Evolutionary conservation across 2,797 vertebrate genomes (phyloP).

Genomic region (Tauraco hartlaubi): DNA sequence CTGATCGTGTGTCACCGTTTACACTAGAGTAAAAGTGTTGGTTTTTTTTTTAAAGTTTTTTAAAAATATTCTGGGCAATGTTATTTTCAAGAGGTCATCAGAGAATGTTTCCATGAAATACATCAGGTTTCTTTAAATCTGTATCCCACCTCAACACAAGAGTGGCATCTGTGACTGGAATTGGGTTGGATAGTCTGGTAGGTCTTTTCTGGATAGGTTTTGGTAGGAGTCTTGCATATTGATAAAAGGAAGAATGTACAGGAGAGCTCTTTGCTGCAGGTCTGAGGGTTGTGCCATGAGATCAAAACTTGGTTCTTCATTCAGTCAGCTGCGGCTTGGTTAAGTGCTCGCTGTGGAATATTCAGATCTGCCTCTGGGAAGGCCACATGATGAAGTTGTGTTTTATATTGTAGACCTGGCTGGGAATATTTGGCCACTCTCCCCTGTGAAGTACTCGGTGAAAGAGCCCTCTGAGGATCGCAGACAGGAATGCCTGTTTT

Average conservation of each 20-base stretch:
- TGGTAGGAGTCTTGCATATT: background rate
- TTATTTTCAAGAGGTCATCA: background rate
- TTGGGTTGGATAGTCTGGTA: background rate
- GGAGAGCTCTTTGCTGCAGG: background rate
- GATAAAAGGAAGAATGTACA: background rate
- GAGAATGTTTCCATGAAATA: background rate
- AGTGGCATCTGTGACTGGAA: background rate
- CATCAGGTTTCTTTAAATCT: background rate
- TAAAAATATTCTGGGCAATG: background rate
- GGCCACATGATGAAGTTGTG: background rate
- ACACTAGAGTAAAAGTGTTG: background rate
- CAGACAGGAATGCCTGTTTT: background rate
- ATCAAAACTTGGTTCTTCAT: background rate
- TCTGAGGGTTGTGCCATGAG: background rate
- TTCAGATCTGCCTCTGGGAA: background rate
- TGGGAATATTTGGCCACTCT: background rate
- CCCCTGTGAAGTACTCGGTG: background rate
- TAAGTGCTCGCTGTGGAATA: background rate
- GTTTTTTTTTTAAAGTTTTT: background rate
- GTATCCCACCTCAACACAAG: accelerated
- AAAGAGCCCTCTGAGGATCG: background rate
- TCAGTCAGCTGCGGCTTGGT: background rate
- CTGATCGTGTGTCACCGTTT: background rate
- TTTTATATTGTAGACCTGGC: background rate
- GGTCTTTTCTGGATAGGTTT: background rate